Conservation (phyloP, 1,140 invertebrate genomes). For the Cotesia typhae region DNA sequence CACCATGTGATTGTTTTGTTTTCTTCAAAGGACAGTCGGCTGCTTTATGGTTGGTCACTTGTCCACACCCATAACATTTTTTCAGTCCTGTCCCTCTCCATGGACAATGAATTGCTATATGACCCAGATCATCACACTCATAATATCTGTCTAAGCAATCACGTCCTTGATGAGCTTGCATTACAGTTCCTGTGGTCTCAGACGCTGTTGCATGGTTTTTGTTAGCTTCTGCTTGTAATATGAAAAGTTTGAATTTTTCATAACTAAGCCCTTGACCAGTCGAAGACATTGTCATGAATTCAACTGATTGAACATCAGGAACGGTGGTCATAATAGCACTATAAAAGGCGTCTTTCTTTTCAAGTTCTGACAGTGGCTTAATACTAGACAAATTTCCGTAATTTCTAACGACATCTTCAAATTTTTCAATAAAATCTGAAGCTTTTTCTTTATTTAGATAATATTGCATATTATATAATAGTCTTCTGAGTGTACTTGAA, state of each 20-base stretch:
- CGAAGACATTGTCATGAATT: conserved; percentile 35
- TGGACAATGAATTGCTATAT: conserved; percentile 15
- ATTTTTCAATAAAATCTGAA: neutral
- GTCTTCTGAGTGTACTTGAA: conserved; percentile 26
- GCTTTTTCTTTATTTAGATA: conserved; percentile 21
- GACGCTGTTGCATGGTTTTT: conserved; percentile 25
- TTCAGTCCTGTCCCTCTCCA: neutral
- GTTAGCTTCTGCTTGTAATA: conserved; percentile 36
- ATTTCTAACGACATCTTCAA: neutral
- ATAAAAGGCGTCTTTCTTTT: conserved; percentile 43
- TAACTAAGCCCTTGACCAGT: conserved; percentile 34
- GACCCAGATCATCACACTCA: conserved; percentile 27
- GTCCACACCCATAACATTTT: neutral
- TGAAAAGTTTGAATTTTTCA: conserved; percentile 39
- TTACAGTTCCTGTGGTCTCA: conserved; percentile 12
- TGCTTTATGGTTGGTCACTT: neutral
- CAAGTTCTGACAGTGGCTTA: conserved; percentile 33
- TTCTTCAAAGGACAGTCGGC: neutral
- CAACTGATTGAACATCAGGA: conserved; percentile 34
- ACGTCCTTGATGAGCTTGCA: neutral
- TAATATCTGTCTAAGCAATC: conserved; percentile 10
- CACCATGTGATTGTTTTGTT: conserved; percentile 13
- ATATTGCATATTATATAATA: conserved; percentile 31
- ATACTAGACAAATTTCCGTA: neutral
- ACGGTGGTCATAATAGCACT: conserved; percentile 37